Evolutionary conservation across 2,113 vertebrate genomes (phyloP), one percentile per base, ranked within the genome.

Genomic region (Archilochus colubris): DNA sequence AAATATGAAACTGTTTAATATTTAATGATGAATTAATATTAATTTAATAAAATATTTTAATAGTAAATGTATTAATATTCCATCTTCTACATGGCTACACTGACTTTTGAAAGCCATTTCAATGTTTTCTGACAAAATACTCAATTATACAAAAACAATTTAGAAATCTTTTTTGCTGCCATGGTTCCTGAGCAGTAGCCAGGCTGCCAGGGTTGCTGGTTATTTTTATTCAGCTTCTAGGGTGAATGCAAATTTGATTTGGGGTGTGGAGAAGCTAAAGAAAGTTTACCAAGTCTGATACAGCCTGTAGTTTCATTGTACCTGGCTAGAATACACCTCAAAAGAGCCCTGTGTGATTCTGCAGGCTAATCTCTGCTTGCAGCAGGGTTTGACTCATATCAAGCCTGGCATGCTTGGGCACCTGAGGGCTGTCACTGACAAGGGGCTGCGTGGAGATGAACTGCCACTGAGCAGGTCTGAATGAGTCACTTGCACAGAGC

Each of bases 1-100:
- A 97, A 97, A 96, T 97, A 97, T 92, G 96, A 96, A 97, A 91
- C 93, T 91, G 62, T 96, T 97, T 95, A 97, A 98, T 97, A 85
- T 95, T 96, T 97, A 96, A 97, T 97, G 57, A 23, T 95, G 92
- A 93, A 95, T 97, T 95, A 98, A 97, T 97, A 97, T 97, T 97
- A 97, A 98, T 97, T 98, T 96, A 97, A 97, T 97, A 28, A 96
- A 97, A 94, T 96, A 95, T 96, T 97, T 97, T 96, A 97, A 96
- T 97, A 95, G 96, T 92, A 95, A 63, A 89, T 53, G 17, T 75
- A 97, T 98, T 93, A 97, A 97, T 98, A 96, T 97, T 98, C 98
- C 54, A 97, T 97, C 67, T 96, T 66, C 84, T 93, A 51, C 80
- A 72, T 66, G 91, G 96, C 91, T 93, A 54, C 80, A 92, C 72